Conservation (phyloP, 2,888 invertebrate genomes). For the Strigamia crassipes region DNA sequence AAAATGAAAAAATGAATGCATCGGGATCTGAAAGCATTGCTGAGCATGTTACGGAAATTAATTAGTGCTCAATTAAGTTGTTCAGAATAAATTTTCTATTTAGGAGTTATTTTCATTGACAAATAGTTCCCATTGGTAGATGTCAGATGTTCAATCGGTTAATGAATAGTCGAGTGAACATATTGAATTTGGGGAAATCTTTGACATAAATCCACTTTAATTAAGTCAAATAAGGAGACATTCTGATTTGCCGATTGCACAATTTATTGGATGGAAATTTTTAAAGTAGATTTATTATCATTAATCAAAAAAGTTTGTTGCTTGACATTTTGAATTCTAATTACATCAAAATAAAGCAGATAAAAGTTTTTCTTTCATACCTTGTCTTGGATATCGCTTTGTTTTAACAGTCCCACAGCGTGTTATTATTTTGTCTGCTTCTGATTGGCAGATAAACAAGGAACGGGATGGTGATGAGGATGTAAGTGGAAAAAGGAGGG, state of each 20-base stretch:
- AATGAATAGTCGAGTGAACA: too few species aligned
- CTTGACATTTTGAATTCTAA: background rate
- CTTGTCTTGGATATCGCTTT: background rate
- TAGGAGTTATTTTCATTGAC: background rate
- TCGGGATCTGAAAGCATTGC: too few species aligned
- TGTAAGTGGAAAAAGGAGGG: background rate
- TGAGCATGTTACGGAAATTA: too few species aligned
- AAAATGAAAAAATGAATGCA: too few species aligned
- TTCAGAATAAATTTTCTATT: background rate
- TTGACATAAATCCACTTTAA: background rate
- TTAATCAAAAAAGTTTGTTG: background rate
- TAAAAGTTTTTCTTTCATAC: background rate
- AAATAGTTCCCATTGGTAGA: too few species aligned
- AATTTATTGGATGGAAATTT: background rate
- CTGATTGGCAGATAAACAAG: conserved; percentile 21
- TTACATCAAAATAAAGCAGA: conserved; percentile 3
- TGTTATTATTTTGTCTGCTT: conserved; percentile 6
- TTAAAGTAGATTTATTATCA: background rate
- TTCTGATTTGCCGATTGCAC: background rate
- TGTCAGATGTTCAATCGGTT: too few species aligned
- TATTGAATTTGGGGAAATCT: too few species aligned
- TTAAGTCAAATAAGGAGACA: background rate
- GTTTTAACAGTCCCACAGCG: conserved; percentile 16
- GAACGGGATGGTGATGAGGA: conserved; percentile 21
- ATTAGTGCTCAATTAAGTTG: too few species aligned